Base-by-base conservation (phyloP, 2,888 invertebrate species). In the Ethmia dodecea region DNA sequence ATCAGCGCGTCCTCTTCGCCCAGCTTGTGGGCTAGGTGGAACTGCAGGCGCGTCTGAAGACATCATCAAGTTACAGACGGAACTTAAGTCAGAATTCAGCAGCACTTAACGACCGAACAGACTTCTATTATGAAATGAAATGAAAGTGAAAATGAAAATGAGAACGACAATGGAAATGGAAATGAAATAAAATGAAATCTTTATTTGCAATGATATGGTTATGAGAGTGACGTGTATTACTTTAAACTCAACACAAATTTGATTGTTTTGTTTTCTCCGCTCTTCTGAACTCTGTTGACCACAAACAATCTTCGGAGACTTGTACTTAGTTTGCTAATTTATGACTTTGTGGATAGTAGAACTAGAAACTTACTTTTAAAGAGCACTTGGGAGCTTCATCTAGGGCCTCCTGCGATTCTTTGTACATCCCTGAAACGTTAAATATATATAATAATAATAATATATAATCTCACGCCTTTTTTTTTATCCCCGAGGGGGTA, bases 1-100 rank as follows among this genome's bases (percentile, higher is more conserved):
- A 94, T 93, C 43, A 98, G 81, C 16, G 92, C 88, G 18, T 93
- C 91, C 61, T 98, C 98, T 52, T 98, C 96, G 14, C 91, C 91
- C 50, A 97, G 89, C 71, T 98, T 99, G 74, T 98, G 97, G 0
- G 97, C 92, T 47, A 99, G 80, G 78, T 99, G 99, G 77, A 99
- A 97, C 42, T 93, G 88, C 0, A 99, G 79, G 5, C 99, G 90
- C 28, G 92, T 94, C 81, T 92, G 90, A 5, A 29, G n/a, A n/a
- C n/a, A n/a, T n/a, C n/a, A n/a, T n/a, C n/a, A n/a, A n/a, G n/a
- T n/a, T n/a, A n/a, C n/a, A n/a, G n/a, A n/a, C n/a, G n/a, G n/a
- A n/a, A n/a, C n/a, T n/a, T n/a, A n/a, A n/a, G n/a, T n/a, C n/a
- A n/a, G n/a, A n/a, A n/a, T n/a, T n/a, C n/a, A n/a, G n/a, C n/a